phyloP scores from a whole-genome alignment of 2,113 vertebrate genomes.

The Saguinus imperator region DNA sequence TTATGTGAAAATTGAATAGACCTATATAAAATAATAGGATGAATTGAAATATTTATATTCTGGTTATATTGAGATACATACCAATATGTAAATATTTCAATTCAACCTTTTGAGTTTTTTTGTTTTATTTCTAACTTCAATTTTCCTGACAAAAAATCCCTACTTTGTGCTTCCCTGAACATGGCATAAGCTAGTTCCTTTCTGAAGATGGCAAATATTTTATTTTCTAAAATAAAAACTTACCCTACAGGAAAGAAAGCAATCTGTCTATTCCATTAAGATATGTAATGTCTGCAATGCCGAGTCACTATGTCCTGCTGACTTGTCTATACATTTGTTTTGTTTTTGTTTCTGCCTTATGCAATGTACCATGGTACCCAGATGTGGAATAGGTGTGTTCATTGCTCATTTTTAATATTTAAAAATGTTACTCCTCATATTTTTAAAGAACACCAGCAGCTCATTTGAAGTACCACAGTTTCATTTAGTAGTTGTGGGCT shows the following conservation, averaged over 20 bases:
- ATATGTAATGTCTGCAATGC: neutral
- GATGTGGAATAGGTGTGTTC: neutral
- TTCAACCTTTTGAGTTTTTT: neutral
- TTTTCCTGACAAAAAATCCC: neutral
- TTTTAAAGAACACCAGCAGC: neutral
- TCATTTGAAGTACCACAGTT: neutral
- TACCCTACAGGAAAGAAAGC: neutral
- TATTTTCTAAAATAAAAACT: neutral
- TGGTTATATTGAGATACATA: neutral
- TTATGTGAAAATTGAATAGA: neutral
- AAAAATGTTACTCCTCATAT: neutral
- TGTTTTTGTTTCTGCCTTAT: neutral
- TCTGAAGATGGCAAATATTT: neutral
- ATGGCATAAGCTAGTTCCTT: neutral
- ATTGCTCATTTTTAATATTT: neutral
- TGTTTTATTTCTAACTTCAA: neutral
- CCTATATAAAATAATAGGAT: neutral
- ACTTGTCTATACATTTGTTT: neutral
- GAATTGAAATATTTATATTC: neutral
- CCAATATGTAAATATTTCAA: neutral
- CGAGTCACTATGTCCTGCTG: neutral
- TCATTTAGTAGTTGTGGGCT: neutral
- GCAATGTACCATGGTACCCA: neutral
- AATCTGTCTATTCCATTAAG: neutral
- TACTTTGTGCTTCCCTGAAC: neutral